Evolutionary conservation across 1,140 invertebrate genomes (phyloP).

Genomic region (Agrilus planipennis): DNA sequence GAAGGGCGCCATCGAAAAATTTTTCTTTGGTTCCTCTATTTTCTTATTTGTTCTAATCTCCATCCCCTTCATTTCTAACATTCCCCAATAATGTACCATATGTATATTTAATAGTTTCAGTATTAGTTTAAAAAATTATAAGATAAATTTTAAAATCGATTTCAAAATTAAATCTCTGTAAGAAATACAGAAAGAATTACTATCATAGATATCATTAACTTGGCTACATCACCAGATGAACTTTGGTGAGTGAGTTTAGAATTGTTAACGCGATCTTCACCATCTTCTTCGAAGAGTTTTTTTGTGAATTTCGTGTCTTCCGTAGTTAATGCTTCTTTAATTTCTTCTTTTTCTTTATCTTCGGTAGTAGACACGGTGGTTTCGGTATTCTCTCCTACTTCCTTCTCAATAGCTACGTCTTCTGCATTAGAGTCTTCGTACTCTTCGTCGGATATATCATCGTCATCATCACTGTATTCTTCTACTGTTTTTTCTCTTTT

Average conservation of each 20-base stretch:
- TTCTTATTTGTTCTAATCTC: no score
- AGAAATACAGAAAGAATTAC: background rate
- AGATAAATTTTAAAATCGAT: no score
- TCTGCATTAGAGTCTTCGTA: conserved; percentile 1
- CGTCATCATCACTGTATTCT: conserved; percentile 11
- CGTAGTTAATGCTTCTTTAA: background rate
- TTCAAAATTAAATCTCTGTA: conserved; percentile 3
- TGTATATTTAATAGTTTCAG: no score
- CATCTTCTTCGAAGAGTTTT: conserved; percentile 8
- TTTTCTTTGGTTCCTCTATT: no score
- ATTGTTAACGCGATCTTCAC: no score
- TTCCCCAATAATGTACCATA: no score
- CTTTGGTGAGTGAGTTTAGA: background rate
- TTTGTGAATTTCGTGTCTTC: conserved; percentile 9
- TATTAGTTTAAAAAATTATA: no score
- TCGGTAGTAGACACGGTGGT: conserved; percentile 7
- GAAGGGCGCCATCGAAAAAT: no score
- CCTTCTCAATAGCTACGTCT: background rate
- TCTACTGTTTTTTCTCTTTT: no score
- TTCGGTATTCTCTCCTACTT: background rate
- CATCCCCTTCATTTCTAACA: no score
- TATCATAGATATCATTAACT: conserved; percentile 4
- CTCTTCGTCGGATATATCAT: conserved; percentile 14
- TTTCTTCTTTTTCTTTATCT: conserved; percentile 9
- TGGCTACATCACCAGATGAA: background rate